Evolutionary conservation across 2,797 vertebrate genomes (phyloP).

Genomic region (Platyrinchus mystaceus): DNA sequence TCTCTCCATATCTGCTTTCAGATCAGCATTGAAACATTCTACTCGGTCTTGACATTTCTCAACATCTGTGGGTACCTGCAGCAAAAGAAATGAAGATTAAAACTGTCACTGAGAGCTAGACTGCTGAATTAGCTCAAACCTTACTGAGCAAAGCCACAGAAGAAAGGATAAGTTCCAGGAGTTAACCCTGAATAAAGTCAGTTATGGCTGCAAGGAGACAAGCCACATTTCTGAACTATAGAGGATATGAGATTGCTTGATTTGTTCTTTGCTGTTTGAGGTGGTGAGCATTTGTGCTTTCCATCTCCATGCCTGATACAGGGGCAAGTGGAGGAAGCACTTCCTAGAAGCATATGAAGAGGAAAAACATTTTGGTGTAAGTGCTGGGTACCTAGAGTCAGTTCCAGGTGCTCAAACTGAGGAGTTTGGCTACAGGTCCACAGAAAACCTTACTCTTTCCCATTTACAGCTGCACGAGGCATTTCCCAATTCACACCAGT

Average conservation of each 20-base stretch:
- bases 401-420: neutral
- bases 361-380: neutral
- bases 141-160: neutral
- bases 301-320: accelerated
- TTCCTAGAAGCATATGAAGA: neutral
- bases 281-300: neutral
- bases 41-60: slow-evolving; percentile 95
- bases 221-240: neutral
- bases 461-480: neutral
- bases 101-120: neutral
- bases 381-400: neutral
- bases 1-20: slow-evolving; percentile 98
- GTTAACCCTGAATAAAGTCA: neutral
- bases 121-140: neutral
- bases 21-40: slow-evolving; percentile 96
- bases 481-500: neutral
- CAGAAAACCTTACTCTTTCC: neutral
- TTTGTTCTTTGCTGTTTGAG: neutral
- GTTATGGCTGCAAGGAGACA: neutral
- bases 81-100: neutral
- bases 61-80: slow-evolving; percentile 89
- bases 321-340: neutral
- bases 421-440: neutral
- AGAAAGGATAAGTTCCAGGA: neutral
- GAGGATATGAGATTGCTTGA: neutral